Conservation (phyloP, 2,113 vertebrate species). For the Rhinogobius similis region DNA sequence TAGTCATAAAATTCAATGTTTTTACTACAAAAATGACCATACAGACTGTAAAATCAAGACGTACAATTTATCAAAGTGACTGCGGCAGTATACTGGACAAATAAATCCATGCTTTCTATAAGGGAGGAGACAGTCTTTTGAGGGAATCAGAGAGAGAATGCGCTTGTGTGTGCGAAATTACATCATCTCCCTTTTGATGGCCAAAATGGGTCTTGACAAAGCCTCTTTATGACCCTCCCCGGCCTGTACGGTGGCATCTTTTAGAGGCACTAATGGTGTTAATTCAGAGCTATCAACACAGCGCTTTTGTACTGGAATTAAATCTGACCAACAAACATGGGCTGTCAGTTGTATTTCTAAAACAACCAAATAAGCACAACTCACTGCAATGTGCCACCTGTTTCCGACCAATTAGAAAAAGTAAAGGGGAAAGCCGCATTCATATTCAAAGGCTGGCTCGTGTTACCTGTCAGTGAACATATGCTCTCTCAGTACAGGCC, state of each 20-base stretch:
- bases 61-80: not conserved
- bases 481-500: constrained; percentile 25
- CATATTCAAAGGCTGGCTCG: constrained; percentile 35
- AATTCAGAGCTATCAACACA: constrained; percentile 34
- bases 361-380: not conserved
- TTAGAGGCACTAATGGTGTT: constrained; percentile 47
- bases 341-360: not conserved
- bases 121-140: constrained; percentile 34
- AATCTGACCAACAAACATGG: constrained; percentile 12
- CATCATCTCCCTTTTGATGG: constrained; percentile 66
- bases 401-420: not conserved
- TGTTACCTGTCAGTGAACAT: constrained; percentile 49
- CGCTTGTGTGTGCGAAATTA: constrained; percentile 54
- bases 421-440: constrained; percentile 28
- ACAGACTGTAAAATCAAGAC: too few relatives aligned
- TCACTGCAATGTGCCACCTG: not conserved
- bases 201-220: constrained; percentile 62
- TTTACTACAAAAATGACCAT: too few relatives aligned
- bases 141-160: constrained; percentile 34
- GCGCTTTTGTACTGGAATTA: constrained; percentile 13
- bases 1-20: too few relatives aligned
- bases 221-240: constrained; percentile 58
- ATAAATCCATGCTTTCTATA: constrained; percentile 28
- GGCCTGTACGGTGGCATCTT: constrained; percentile 42
- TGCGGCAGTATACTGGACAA: not conserved